Evolutionary conservation across 2,113 vertebrate species (phyloP).

Genomic region (Perognathus longimembris): DNA sequence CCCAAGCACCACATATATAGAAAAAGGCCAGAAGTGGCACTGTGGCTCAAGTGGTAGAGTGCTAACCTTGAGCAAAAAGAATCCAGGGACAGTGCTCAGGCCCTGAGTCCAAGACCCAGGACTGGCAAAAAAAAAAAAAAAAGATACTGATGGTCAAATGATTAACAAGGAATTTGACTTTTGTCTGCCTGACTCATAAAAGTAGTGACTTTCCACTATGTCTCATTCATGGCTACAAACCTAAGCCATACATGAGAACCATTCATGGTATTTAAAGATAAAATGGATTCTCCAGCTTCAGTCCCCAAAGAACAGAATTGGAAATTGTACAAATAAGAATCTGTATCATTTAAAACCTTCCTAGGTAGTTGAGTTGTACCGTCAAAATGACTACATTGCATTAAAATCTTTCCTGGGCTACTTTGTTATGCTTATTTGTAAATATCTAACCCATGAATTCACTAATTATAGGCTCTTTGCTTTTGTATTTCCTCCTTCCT

Average conservation of each 20-base stretch:
- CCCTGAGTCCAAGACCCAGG: too few species aligned
- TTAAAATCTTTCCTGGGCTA: neutral
- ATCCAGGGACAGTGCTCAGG: too few species aligned
- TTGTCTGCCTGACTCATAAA: neutral
- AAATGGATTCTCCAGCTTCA: neutral
- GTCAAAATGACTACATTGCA: neutral
- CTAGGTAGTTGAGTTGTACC: neutral
- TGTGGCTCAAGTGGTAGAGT: too few species aligned
- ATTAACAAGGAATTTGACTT: neutral
- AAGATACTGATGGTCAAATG: conserved; percentile 3
- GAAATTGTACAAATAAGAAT: conserved; percentile 22
- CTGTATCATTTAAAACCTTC: neutral
- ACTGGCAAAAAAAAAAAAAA: too few species aligned
- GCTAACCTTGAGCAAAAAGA: too few species aligned
- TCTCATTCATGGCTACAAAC: neutral
- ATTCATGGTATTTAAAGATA: neutral
- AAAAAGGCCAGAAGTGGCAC: too few species aligned
- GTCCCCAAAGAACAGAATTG: neutral
- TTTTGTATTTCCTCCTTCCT: conserved; percentile 24
- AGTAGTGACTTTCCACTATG: neutral
- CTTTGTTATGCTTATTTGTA: conserved; percentile 35
- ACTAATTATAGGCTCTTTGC: conserved; percentile 21
- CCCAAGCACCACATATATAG: too few species aligned
- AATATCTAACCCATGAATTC: conserved; percentile 56
- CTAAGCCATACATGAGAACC: neutral